A percentile compares a stretch with the other conserved stretches of the same genome.
These are phyloP conservation scores for Geophilus truncorum DNA, from an alignment of 2,888 invertebrate genomes.

Conservation along the genomic window DNA sequence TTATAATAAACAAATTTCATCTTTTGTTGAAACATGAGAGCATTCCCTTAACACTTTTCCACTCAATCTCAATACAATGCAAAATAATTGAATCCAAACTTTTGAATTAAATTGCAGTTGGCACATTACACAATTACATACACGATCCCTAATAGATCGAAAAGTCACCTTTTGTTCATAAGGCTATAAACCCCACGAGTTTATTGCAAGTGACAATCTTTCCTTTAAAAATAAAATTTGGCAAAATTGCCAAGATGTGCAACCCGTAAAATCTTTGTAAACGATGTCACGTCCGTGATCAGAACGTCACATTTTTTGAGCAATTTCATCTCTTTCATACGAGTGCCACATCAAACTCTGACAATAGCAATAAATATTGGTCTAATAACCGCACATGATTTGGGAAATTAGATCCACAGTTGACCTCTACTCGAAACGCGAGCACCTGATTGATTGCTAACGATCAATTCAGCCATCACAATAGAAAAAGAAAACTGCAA, in stretches of 20 bases:
- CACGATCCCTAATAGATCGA: too few species aligned
- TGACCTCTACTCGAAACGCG: neutral
- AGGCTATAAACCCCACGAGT: too few species aligned
- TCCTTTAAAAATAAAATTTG: neutral
- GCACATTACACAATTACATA: too few species aligned
- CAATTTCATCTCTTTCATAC: slow-evolving; percentile 3
- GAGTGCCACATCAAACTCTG: neutral
- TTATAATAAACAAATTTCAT: too few species aligned
- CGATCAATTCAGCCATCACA: neutral
- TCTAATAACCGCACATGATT: slow-evolving; percentile 6
- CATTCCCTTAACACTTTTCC: too few species aligned
- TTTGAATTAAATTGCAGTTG: too few species aligned
- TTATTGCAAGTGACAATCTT: too few species aligned
- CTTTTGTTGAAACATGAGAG: too few species aligned
- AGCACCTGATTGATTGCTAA: slow-evolving; percentile 9
- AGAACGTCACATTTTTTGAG: neutral
- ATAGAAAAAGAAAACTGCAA: neutral
- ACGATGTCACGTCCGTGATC: neutral
- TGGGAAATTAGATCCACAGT: neutral
- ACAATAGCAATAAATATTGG: neutral
- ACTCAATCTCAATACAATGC: too few species aligned
- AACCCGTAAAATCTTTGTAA: neutral
- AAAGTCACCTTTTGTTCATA: too few species aligned
- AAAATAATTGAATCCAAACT: too few species aligned
- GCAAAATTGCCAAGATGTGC: neutral